Conservation (phyloP, 2,888 invertebrate genomes). For the Oithona nana region DNA sequence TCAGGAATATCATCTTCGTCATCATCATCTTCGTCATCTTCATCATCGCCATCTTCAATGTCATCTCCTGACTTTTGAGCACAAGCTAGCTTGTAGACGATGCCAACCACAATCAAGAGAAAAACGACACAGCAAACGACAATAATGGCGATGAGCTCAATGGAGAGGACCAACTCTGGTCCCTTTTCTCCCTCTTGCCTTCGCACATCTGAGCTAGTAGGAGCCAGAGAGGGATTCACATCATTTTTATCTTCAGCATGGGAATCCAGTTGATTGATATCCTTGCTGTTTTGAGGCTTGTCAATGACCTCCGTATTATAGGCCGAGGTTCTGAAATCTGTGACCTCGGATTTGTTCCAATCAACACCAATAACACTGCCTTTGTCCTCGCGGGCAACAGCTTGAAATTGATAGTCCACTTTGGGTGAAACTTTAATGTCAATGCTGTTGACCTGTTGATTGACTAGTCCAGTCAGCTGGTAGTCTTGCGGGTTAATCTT, state of each 20-base stretch:
- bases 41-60: not conserved
- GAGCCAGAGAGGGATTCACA: not conserved
- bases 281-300: not conserved
- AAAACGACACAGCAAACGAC: not conserved
- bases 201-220: no score
- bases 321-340: conserved; percentile 1
- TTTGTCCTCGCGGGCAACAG: conserved; percentile 11
- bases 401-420: conserved; percentile 4
- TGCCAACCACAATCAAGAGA: not conserved
- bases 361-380: conserved; percentile 2
- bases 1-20: not conserved
- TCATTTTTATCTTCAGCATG: not conserved
- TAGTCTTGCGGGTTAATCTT: not conserved
- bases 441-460: not conserved
- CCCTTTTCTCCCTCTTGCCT: not conserved
- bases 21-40: not conserved
- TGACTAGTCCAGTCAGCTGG: not conserved
- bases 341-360: conserved; percentile 1
- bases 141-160: not conserved
- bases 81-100: not conserved
- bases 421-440: not conserved
- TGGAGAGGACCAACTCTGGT: not conserved
- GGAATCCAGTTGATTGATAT: not conserved
- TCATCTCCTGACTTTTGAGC: not conserved
- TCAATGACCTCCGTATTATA: not conserved